Percentiles rank a stretch among this genome's conserved stretches.
Conservation (phyloP, 2,113 vertebrate genomes). For the Nothoprocta pentlandii region DNA sequence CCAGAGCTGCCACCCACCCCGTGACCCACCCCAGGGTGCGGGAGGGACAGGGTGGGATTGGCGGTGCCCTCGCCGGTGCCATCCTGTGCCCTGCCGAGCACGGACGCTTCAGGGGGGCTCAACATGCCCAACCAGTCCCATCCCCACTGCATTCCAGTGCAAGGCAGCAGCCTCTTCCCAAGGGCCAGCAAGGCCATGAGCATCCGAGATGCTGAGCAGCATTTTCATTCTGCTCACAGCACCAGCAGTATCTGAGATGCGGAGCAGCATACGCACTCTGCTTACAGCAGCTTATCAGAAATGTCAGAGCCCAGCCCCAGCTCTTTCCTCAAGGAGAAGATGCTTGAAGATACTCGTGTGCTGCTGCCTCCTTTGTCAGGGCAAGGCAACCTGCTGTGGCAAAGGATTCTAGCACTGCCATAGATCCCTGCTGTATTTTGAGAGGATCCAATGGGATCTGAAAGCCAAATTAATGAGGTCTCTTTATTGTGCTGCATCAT, state of each 20-base stretch:
- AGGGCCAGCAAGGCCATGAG: neutral
- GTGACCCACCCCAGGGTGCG: neutral
- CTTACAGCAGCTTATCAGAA: neutral
- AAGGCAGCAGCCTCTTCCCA: neutral
- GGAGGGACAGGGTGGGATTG: neutral
- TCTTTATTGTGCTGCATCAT: neutral
- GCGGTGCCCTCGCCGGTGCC: neutral
- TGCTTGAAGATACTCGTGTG: neutral
- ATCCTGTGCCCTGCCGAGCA: neutral
- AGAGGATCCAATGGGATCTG: neutral
- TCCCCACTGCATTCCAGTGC: neutral
- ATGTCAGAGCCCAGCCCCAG: neutral
- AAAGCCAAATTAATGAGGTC: neutral
- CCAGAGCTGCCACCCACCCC: neutral
- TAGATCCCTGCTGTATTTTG: neutral
- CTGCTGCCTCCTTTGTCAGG: neutral
- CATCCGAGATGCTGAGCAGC: neutral
- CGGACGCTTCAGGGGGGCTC: neutral
- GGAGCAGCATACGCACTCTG: neutral
- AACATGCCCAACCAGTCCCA: neutral
- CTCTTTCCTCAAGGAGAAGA: neutral
- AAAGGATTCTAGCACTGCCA: neutral
- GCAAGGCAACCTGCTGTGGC: neutral
- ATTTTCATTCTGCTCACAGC: neutral
- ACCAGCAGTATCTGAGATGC: neutral